Percentiles rank a stretch among this genome's conserved stretches.
These are phyloP conservation scores for Drosophila rellima DNA, from an alignment of 2,888 invertebrate genomes.

Conservation along the genomic window DNA sequence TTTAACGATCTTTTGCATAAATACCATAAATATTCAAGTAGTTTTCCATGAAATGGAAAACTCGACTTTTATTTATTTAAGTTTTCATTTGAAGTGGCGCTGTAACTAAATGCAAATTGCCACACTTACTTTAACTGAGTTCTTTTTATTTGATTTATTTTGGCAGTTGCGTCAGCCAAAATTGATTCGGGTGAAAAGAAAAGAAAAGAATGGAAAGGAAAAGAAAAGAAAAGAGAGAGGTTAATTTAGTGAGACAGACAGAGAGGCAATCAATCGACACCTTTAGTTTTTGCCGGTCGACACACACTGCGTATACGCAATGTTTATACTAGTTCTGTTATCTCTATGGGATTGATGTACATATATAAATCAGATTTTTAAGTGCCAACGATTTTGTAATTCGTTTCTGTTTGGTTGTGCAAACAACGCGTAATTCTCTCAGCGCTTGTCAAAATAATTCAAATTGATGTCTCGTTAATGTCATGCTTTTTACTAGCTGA, in stretches of 20 bases:
- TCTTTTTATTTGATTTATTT: slow-evolving; percentile 72
- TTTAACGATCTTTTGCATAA: slow-evolving; percentile 32
- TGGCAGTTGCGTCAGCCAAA: slow-evolving; percentile 60
- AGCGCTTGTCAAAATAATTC: slow-evolving; percentile 72
- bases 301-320: slow-evolving; percentile 65
- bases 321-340: slow-evolving; percentile 10
- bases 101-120: slow-evolving; percentile 36
- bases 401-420: slow-evolving; percentile 11
- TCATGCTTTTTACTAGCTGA: slow-evolving; percentile 31
- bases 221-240: slow-evolving; percentile 23
- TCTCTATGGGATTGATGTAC: not conserved
- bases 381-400: slow-evolving; percentile 32
- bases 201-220: slow-evolving; percentile 21
- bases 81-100: slow-evolving; percentile 32
- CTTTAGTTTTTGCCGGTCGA: slow-evolving; percentile 36
- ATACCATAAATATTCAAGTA: slow-evolving; percentile 65
- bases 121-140: slow-evolving; percentile 29
- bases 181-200: slow-evolving; percentile 33
- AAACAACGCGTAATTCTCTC: slow-evolving; percentile 58
- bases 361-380: slow-evolving; percentile 22
- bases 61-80: slow-evolving; percentile 30
- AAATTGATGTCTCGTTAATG: slow-evolving; percentile 69
- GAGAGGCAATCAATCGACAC: slow-evolving; percentile 54
- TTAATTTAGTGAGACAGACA: not conserved
- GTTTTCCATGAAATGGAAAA: slow-evolving; percentile 56